A percentile compares a stretch with the other conserved stretches of the same genome.
phyloP scores from a whole-genome alignment of 2,113 vertebrate species.

The Suricata suricatta region DNA sequence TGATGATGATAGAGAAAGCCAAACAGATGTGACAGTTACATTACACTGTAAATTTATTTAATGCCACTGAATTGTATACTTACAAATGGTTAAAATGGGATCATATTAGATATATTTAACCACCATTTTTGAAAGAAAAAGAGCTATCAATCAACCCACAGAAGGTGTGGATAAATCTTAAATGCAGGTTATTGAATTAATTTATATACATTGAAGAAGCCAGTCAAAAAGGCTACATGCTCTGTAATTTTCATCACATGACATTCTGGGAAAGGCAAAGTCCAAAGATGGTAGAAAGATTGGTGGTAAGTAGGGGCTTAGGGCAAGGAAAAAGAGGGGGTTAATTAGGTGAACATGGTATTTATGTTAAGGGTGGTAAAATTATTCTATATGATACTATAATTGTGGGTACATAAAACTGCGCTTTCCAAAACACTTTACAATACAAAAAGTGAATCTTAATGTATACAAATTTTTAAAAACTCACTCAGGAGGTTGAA shows the following conservation, averaged over 20 bases:
- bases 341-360: not conserved
- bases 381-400: not conserved
- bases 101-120: not conserved
- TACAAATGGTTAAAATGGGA: not conserved
- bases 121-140: not conserved
- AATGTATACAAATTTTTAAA: not conserved
- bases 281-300: not conserved
- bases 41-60: not conserved
- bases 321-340: not conserved
- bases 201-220: not conserved
- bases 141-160: not conserved
- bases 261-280: not conserved
- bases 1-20: not conserved
- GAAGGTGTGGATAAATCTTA: not conserved
- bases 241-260: not conserved
- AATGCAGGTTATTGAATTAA: not conserved
- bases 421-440: not conserved
- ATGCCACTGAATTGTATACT: not conserved
- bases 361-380: not conserved
- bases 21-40: not conserved
- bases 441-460: not conserved
- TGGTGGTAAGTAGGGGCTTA: not conserved
- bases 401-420: not conserved
- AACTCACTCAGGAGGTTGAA: not conserved
- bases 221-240: not conserved